These are phyloP conservation scores for Avahi laniger DNA, from an alignment of 2,797 vertebrate species.

Conservation along the genomic window DNA sequence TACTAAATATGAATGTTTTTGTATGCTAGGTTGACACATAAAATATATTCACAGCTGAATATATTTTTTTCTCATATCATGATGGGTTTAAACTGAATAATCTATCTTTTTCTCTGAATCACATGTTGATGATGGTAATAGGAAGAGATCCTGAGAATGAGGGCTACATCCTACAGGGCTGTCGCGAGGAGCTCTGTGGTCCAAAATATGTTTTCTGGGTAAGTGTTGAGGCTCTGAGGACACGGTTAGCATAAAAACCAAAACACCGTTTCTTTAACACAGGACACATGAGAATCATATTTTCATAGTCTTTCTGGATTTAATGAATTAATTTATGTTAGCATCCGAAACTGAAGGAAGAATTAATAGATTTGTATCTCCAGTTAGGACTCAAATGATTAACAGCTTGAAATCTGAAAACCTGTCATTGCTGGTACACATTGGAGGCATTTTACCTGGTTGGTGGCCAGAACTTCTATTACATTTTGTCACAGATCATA, in stretches of 20 bases:
- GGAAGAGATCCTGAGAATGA: background rate
- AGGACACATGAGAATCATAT: background rate
- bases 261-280: background rate
- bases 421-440: background rate
- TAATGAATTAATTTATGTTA: slow-evolving; percentile 32
- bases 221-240: background rate
- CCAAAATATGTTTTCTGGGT: background rate
- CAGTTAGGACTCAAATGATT: background rate
- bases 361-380: slow-evolving; percentile 38
- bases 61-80: background rate
- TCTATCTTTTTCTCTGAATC: background rate
- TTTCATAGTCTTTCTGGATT: slow-evolving; percentile 35
- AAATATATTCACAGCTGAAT: background rate
- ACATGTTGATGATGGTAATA: background rate
- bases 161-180: background rate
- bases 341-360: background rate
- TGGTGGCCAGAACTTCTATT: slow-evolving; percentile 47
- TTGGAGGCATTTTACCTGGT: slow-evolving; percentile 43
- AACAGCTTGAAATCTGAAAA: slow-evolving; percentile 34
- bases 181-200: background rate
- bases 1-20: background rate
- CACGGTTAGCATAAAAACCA: background rate
- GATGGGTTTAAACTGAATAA: background rate
- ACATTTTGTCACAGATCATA: slow-evolving; percentile 62
- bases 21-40: background rate